Evolutionary conservation across 2,113 vertebrate genomes (phyloP).

Genomic region (Alaudala cheleensis): DNA sequence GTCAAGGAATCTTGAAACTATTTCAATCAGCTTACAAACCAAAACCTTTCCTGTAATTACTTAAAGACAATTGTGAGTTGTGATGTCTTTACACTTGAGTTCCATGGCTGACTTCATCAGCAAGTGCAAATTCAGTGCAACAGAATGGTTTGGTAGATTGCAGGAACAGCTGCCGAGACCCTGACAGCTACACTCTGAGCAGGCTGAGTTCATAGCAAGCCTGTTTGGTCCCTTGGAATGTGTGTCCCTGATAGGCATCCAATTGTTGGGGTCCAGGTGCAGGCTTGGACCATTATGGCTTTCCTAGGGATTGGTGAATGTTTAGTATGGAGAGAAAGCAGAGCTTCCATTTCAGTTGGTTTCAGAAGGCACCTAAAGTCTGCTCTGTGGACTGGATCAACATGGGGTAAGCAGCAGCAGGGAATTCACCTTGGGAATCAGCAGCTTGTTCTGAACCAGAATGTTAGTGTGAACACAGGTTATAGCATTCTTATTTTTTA

Average conservation of each 20-base stretch:
- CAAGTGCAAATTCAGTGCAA: background rate
- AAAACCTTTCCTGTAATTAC: background rate
- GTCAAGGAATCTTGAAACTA: background rate
- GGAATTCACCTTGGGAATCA: background rate
- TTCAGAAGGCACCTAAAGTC: background rate
- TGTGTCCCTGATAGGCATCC: no score
- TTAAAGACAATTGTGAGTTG: background rate
- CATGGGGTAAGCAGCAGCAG: background rate
- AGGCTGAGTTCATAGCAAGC: background rate
- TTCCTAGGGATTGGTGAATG: background rate
- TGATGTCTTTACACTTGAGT: background rate
- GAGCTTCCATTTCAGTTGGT: background rate
- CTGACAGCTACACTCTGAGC: background rate
- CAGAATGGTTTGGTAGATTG: background rate
- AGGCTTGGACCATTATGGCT: background rate
- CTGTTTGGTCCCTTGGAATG: background rate
- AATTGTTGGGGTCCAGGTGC: background rate
- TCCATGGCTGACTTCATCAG: background rate
- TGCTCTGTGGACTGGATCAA: background rate
- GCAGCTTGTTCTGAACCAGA: background rate
- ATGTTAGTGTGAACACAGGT: background rate
- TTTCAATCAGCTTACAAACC: background rate
- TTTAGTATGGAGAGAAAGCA: background rate
- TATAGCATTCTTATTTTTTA: background rate
- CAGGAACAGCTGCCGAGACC: background rate